Base-by-base conservation (phyloP, 30 jellyfish, hydroid and myxozoan species). In the Aurelia sp. region DNA sequence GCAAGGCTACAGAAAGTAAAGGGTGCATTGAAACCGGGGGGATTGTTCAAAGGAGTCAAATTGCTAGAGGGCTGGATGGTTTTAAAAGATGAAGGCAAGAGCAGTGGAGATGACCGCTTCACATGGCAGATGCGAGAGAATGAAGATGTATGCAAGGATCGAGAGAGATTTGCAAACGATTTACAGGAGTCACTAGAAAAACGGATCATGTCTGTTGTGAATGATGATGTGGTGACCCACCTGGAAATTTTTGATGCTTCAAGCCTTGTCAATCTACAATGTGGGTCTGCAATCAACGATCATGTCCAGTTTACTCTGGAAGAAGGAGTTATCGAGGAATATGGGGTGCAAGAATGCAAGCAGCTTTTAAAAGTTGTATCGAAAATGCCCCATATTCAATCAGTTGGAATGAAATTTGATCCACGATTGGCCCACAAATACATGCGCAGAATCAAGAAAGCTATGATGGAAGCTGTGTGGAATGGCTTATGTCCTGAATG, bases 21-120 rank as follows among this genome's bases (percentile, higher is more conserved):
- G 44, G 73, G 63, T 64, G 61, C 38, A 8, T 31, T 72, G n/a
- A 63, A 84, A 81, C 82, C 81, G 8, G 72, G 72, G 12, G 72
- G 89, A 77, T 60, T 18, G 59, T 84, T 72, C 62, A 74, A 84
- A 57, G 88, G 89, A 13, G 82, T 83, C n/a, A 83, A 48, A 27
- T 48, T 70, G 30, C 79, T 83, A 40, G 80, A 55, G 9, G 88
- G 92, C 13, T 83, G 88, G 92, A 12, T 81, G 72, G 20, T 68
- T 40, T 15, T 30, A 47, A 81, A 69, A 81, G 76, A 81, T 66
- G 76, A 41, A 40, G 67, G 81, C 17, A 60, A 13, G 8, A 52
- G 4, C 44, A 35, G 44, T 31, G 82, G 82, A 21, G 80, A 38
- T 20, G 7, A 44, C 51, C 69, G 90, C 61, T 77, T 15, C 40